Evolutionary conservation across 2,797 vertebrate genomes (phyloP).

Genomic region (Bradypodion ventrale): DNA sequence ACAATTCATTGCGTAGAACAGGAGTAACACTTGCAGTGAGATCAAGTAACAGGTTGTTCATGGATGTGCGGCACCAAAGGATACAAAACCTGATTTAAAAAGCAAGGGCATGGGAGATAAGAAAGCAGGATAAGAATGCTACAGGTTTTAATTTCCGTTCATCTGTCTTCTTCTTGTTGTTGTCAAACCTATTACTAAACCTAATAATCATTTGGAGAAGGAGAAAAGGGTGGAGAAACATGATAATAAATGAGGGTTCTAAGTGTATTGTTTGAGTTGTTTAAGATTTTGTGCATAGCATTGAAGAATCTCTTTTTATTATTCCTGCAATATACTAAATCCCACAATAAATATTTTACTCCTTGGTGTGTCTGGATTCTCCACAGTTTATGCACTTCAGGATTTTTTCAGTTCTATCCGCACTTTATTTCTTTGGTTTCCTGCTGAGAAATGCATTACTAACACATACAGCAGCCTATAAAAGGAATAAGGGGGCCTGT

Average conservation of each 20-base stretch:
- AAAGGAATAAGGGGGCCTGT: too few species aligned
- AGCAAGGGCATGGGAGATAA: slow-evolving; percentile 58
- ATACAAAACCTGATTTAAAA: slow-evolving; percentile 57
- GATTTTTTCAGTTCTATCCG: neutral
- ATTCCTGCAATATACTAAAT: neutral
- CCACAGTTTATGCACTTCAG: neutral
- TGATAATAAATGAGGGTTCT: slow-evolving; percentile 32
- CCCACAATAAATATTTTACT: neutral
- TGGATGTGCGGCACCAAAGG: slow-evolving; percentile 45
- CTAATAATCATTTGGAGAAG: slow-evolving; percentile 64
- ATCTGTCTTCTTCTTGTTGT: slow-evolving; percentile 27
- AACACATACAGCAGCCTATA: neutral
- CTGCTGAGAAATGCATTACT: neutral
- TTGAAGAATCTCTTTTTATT: slow-evolving; percentile 10
- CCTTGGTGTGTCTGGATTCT: neutral
- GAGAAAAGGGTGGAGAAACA: neutral
- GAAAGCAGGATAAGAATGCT: slow-evolving; percentile 69
- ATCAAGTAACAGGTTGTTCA: slow-evolving; percentile 42
- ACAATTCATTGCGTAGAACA: slow-evolving; percentile 28
- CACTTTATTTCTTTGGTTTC: neutral
- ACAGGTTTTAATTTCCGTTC: slow-evolving; percentile 75
- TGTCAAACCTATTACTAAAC: slow-evolving; percentile 58
- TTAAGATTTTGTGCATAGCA: slow-evolving; percentile 35
- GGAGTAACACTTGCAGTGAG: slow-evolving; percentile 41
- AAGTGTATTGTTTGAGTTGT: slow-evolving; percentile 40